Evolutionary conservation across 2,113 vertebrate genomes (phyloP).

Genomic region (Lophura nycthemera): DNA sequence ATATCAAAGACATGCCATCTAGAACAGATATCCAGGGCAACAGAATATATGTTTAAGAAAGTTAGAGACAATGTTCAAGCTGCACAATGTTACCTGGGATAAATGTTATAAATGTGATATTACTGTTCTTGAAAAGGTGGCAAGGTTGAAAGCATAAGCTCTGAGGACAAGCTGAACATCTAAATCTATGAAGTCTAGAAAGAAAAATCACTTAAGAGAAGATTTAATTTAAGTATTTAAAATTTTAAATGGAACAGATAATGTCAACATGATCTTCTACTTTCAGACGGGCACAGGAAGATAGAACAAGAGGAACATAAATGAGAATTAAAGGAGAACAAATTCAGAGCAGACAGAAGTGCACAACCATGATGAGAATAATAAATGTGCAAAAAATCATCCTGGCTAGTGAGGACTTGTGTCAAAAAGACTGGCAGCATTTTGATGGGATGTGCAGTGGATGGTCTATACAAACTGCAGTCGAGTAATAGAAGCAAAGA

Average conservation of each 20-base stretch:
- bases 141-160: slow-evolving; percentile 68
- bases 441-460: background rate
- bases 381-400: slow-evolving; percentile 48
- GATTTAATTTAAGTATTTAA: slow-evolving; percentile 75
- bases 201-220: slow-evolving; percentile 64
- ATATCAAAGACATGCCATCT: slow-evolving; percentile 42
- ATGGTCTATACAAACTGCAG: background rate
- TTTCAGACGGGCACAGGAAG: slow-evolving; percentile 64
- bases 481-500: background rate
- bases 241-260: slow-evolving; percentile 69
- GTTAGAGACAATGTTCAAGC: slow-evolving; percentile 34
- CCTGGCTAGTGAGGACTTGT: slow-evolving; percentile 26
- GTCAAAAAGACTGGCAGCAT: slow-evolving; percentile 10
- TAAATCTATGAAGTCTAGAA: slow-evolving; percentile 52
- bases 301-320: slow-evolving; percentile 64
- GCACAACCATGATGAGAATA: slow-evolving; percentile 64
- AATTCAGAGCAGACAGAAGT: slow-evolving; percentile 65
- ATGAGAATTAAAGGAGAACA: slow-evolving; percentile 71
- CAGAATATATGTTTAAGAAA: slow-evolving; percentile 9
- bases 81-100: slow-evolving; percentile 18
- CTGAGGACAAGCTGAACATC: slow-evolving; percentile 57
- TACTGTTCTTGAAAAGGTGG: slow-evolving; percentile 57
- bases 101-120: slow-evolving; percentile 58
- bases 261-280: slow-evolving; percentile 68
- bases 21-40: slow-evolving; percentile 7